Evolutionary conservation across 2,113 vertebrate genomes (phyloP).

Genomic region (Phyllopteryx taeniolatus): DNA sequence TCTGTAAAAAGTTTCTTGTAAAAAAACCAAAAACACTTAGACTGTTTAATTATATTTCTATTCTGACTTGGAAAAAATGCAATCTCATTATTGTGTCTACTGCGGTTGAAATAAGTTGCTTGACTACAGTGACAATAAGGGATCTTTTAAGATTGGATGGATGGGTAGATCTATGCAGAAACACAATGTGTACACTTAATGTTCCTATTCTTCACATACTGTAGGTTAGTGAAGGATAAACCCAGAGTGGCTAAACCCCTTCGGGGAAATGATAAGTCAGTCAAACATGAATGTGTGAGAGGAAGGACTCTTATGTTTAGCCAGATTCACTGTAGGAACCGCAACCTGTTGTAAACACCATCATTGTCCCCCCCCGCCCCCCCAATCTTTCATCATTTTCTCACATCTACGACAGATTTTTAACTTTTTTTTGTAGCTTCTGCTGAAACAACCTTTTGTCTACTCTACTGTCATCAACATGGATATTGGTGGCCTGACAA

Average conservation of each 20-base stretch:
- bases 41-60: no score
- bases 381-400: not conserved
- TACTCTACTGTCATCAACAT: slow-evolving; percentile 41
- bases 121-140: not conserved
- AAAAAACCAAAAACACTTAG: no score
- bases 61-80: no score
- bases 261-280: slow-evolving; percentile 77
- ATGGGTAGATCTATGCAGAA: not conserved
- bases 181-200: not conserved
- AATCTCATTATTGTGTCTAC: no score
- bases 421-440: not conserved
- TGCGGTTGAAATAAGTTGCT: no score
- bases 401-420: not conserved
- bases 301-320: slow-evolving; percentile 28
- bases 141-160: not conserved
- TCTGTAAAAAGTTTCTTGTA: no score
- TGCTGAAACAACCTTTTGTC: not conserved
- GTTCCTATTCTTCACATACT: slow-evolving; percentile 2
- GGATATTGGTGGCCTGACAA: slow-evolving; percentile 74
- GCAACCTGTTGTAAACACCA: not conserved
- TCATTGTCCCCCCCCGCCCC: not conserved
- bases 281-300: slow-evolving; percentile 60
- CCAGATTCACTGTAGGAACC: slow-evolving; percentile 26
- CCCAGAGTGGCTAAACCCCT: slow-evolving; percentile 64
- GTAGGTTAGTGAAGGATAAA: slow-evolving; percentile 48